Conservation (phyloP, 2,113 vertebrate genomes). For the Tychaedon coryphoeus region DNA sequence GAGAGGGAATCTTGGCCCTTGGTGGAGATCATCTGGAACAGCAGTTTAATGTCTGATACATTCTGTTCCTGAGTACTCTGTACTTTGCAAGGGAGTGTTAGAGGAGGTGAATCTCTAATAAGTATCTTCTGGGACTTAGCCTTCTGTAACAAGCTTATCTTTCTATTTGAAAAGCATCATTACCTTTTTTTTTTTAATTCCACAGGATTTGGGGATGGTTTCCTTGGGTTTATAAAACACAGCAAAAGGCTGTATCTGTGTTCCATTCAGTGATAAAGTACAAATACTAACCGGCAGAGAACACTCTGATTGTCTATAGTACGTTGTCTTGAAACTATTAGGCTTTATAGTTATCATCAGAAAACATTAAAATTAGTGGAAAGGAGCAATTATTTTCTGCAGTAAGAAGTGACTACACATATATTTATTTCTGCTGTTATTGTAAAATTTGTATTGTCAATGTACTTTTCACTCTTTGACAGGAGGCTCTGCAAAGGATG, state of each 20-base stretch:
- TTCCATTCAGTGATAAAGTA: not conserved
- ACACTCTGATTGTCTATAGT: not conserved
- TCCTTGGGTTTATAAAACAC: not conserved
- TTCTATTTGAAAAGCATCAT: not conserved
- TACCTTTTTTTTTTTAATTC: not conserved
- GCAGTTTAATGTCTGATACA: not conserved
- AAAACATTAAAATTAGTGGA: not conserved
- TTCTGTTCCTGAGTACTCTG: not conserved
- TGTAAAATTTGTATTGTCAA: not conserved
- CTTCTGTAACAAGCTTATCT: not conserved
- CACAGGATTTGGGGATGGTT: not conserved
- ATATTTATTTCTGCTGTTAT: not conserved
- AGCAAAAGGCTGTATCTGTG: not conserved
- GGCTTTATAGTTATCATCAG: not conserved
- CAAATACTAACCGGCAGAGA: not conserved
- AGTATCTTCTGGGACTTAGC: not conserved
- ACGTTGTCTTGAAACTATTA: not conserved
- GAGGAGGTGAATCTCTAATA: not conserved
- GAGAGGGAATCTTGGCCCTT: not conserved
- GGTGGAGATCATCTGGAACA: not conserved
- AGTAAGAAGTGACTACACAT: not conserved
- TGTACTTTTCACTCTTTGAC: not conserved
- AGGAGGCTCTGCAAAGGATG: not conserved
- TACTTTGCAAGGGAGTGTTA: not conserved
- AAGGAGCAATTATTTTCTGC: not conserved